Conservation (phyloP, 1,140 invertebrate species). For the Archivesica marissinica region DNA sequence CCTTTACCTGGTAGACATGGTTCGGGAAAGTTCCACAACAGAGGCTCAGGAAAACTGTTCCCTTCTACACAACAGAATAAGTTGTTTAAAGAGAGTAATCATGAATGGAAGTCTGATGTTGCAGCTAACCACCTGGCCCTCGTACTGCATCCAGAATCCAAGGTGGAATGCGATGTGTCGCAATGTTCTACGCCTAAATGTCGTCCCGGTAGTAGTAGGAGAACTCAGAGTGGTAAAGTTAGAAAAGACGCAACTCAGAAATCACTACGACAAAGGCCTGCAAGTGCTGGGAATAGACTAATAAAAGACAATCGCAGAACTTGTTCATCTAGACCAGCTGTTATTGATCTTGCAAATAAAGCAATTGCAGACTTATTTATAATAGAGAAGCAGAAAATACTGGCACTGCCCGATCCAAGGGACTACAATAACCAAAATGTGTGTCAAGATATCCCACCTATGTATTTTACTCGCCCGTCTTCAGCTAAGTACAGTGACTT, state of each 20-base stretch:
- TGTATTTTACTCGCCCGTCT: slow-evolving; percentile 60
- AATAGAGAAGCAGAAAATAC: slow-evolving; percentile 59
- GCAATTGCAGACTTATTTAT: slow-evolving; percentile 55
- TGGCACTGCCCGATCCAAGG: slow-evolving; percentile 32
- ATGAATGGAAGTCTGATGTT: background rate
- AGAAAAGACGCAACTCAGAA: slow-evolving; percentile 24
- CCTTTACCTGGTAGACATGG: slow-evolving; percentile 48
- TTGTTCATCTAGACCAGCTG: slow-evolving; percentile 24
- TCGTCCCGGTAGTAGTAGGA: slow-evolving; percentile 35
- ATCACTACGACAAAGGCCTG: slow-evolving; percentile 36
- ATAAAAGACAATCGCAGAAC: background rate
- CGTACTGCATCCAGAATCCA: slow-evolving; percentile 36
- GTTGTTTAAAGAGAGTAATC: slow-evolving; percentile 46
- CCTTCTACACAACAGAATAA: slow-evolving; percentile 64
- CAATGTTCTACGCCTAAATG: background rate
- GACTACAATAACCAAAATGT: slow-evolving; percentile 54
- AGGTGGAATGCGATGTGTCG: slow-evolving; percentile 4
- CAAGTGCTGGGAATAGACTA: slow-evolving; percentile 50
- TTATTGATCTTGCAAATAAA: slow-evolving; percentile 53
- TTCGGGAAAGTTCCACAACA: slow-evolving; percentile 69
- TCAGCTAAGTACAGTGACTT: slow-evolving; percentile 57
- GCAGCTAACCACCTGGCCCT: background rate
- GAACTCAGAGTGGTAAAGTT: slow-evolving; percentile 70
- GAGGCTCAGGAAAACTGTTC: slow-evolving; percentile 67
- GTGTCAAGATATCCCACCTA: slow-evolving; percentile 43